Evolutionary conservation across 2,797 vertebrate genomes (phyloP), one percentile per base, ranked within the genome.

Genomic region (Hirundo rustica): DNA sequence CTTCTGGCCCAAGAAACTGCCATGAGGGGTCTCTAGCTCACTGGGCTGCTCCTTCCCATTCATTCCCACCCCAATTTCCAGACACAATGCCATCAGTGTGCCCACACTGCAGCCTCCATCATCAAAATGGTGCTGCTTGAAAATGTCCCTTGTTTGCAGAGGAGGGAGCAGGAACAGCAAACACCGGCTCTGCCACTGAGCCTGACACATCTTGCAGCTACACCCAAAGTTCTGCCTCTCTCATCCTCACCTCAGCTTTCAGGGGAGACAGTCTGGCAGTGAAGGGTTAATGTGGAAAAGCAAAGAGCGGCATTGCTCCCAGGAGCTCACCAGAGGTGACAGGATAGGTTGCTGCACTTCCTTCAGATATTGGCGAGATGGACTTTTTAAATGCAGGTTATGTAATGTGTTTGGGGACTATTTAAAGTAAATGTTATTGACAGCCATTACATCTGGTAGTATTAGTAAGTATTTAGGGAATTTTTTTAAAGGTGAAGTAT

Each of bases 381-480:
- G 75, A 75, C 86, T 65, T 84, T 89, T 88, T 57, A 77, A 96
- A 86, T 88, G 79, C 29, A 61, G 82, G 70, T 94, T 90, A 90
- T 92, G 92, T 96, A 87, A 95, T 94, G 90, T 85, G 87, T 88
- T 95, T 82, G 76, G 96, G 95, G 94, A 92, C 82, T 75, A 65
- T 89, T 97, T 95, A 96, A 93, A 89, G 64, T 91, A 93, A 94
- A 92, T 64, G 75, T 58, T 97, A 96, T 95, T 88, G 93, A 95
- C 91, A 95, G 84, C 83, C 71, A 50, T 95, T 95, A 91, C 62
- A 79, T 91, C 85, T 86, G 60, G 72, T 80, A 72, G 84, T 96
- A 96, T 91, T 94, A 94, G 92, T 91, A 96, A 94, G 96, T 77
- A 96, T 97, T 95, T 91, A 92, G 96, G 94, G 95, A 94, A 72